Conservation (phyloP, 2,797 vertebrate genomes). For the Remorina albescens region DNA sequence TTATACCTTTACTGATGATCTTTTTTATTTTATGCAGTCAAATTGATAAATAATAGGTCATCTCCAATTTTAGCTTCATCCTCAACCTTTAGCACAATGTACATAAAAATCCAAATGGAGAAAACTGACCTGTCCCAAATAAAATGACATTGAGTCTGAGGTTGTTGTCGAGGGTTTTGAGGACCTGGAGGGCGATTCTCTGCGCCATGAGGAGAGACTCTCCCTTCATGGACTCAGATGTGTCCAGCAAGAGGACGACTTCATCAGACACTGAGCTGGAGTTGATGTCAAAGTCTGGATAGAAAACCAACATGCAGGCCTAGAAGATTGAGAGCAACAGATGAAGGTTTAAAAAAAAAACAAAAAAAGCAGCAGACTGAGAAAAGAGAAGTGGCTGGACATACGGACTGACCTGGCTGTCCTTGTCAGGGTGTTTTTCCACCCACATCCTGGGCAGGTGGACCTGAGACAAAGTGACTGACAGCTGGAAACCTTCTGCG, state of each 20-base stretch:
- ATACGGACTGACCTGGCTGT: conserved; percentile 84
- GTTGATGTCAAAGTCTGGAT: conserved; percentile 81
- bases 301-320: conserved; percentile 93
- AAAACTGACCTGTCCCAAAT: conserved; percentile 84
- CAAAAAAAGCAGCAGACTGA: neutral
- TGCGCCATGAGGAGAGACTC: conserved; percentile 79
- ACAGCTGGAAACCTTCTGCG: conserved; percentile 84
- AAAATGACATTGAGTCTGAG: conserved; percentile 83
- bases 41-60: neutral
- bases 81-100: neutral
- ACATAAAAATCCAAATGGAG: neutral
- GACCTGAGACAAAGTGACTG: conserved; percentile 79
- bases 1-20: neutral
- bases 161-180: conserved; percentile 68
- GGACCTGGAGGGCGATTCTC: conserved; percentile 81
- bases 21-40: too few relatives aligned
- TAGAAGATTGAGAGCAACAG: conserved; percentile 42
- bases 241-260: conserved; percentile 87
- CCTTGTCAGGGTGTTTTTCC: conserved; percentile 89
- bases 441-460: conserved; percentile 92
- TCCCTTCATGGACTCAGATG: conserved; percentile 89
- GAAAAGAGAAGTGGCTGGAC: neutral
- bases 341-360: neutral
- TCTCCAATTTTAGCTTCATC: neutral
- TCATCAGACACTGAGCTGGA: conserved; percentile 56